A percentile compares a stretch with the other conserved stretches of the same genome.
These are phyloP conservation scores for Etheostoma spectabile DNA, from an alignment of 2,113 vertebrate species.

Conservation along the genomic window DNA sequence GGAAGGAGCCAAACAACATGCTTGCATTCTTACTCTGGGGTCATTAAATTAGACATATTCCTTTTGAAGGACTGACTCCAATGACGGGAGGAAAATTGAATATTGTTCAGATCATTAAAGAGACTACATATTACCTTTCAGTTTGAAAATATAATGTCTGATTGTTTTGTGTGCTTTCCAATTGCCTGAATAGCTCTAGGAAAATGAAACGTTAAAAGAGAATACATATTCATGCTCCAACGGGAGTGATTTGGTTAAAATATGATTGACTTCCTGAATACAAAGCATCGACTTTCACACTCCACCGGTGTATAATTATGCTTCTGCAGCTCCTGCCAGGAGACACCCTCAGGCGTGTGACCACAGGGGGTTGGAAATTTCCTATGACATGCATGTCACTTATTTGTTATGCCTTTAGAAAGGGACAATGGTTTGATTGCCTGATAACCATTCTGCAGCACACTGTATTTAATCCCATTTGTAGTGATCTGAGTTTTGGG, in stretches of 20 bases:
- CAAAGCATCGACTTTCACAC: conserved; percentile 68
- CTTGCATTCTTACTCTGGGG: neutral
- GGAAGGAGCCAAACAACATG: neutral
- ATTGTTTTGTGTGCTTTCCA: conserved; percentile 48
- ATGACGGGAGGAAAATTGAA: conserved; percentile 16
- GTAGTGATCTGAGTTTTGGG: neutral
- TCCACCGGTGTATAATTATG: conserved; percentile 69
- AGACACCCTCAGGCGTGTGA: conserved; percentile 48
- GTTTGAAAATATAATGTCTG: conserved; percentile 5
- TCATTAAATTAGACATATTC: conserved; percentile 32
- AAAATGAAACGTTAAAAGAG: conserved; percentile 43
- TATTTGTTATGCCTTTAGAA: conserved; percentile 24
- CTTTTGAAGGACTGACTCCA: conserved; percentile 25
- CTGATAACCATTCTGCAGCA: conserved; percentile 25
- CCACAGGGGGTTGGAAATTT: conserved; percentile 43
- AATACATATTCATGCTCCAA: conserved; percentile 41
- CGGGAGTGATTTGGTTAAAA: conserved; percentile 58
- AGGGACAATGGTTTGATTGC: conserved; percentile 23
- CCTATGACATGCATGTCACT: conserved; percentile 53
- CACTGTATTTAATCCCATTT: conserved; percentile 42
- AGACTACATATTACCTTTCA: conserved; percentile 10
- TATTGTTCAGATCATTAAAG: conserved; percentile 33
- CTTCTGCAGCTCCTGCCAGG: conserved; percentile 49
- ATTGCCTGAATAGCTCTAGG: conserved; percentile 43
- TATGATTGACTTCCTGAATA: conserved; percentile 69